phyloP scores from a whole-genome alignment of 2,888 invertebrate genomes.

The Gastrophysa polygoni region DNA sequence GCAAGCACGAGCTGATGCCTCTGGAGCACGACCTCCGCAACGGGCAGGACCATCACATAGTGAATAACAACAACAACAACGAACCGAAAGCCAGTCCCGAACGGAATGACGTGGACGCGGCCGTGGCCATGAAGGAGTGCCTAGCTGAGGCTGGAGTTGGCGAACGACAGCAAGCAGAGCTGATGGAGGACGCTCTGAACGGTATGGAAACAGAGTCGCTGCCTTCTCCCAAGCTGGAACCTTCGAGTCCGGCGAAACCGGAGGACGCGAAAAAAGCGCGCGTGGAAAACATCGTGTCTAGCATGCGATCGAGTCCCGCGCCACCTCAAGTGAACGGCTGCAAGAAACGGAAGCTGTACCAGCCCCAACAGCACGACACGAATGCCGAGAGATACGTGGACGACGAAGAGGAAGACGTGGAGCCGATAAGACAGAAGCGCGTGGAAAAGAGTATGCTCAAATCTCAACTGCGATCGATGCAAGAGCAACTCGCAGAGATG shows the following conservation, averaged over 20 bases:
- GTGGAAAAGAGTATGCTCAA: conserved; percentile 87
- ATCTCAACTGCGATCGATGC: conserved; percentile 84
- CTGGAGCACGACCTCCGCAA: conserved; percentile 72
- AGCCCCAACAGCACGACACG: conserved; percentile 91
- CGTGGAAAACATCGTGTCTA: conserved; percentile 93
- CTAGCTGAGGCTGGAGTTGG: conserved; percentile 68
- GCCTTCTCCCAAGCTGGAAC: conserved; percentile 63
- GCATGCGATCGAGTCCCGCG: conserved; percentile 88
- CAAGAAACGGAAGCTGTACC: conserved; percentile 94
- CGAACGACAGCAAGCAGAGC: conserved; percentile 59
- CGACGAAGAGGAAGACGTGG: conserved; percentile 74
- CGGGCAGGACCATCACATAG: conserved; percentile 58
- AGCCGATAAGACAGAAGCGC: conserved; percentile 81
- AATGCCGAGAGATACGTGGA: conserved; percentile 70
- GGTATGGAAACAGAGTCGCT: conserved; percentile 68
- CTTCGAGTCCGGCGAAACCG: conserved; percentile 64
- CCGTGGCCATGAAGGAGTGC: conserved; percentile 58
- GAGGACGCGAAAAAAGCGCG: conserved; percentile 88
- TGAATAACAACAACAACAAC: conserved; percentile 61
- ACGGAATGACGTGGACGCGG: conserved; percentile 48
- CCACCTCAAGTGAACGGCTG: conserved; percentile 87
- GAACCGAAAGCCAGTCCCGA: conserved; percentile 59
- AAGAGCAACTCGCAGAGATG: conserved; percentile 89
- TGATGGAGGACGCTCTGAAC: conserved; percentile 67
- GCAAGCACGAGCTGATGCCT: conserved; percentile 80